A percentile compares a stretch with the other conserved stretches of the same genome.
Conservation (phyloP, 1,140 invertebrate species). For the Augochlora pura region DNA sequence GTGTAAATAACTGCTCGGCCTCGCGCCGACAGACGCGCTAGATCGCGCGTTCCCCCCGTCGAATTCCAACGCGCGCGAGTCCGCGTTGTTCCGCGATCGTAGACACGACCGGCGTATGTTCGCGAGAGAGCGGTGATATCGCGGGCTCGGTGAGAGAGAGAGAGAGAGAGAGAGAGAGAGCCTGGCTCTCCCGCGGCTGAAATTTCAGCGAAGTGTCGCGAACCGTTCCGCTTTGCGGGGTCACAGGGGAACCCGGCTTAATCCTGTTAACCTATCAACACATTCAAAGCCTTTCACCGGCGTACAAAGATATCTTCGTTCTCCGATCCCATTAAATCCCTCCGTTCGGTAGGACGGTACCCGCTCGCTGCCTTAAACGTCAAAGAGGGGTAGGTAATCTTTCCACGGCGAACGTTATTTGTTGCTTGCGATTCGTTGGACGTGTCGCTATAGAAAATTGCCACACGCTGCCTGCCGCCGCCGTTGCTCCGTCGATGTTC, state of each 20-base stretch:
- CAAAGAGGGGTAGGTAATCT: slow-evolving; percentile 47
- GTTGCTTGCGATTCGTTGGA: neutral
- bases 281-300: slow-evolving; percentile 56
- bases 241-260: slow-evolving; percentile 54
- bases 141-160: too few species aligned
- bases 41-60: too few species aligned
- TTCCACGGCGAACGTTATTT: slow-evolving; percentile 19
- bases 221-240: slow-evolving; percentile 50
- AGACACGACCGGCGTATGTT: too few species aligned
- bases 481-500: slow-evolving; percentile 2
- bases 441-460: neutral
- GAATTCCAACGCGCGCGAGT: too few species aligned
- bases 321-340: slow-evolving; percentile 63
- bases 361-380: slow-evolving; percentile 50
- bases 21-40: too few species aligned
- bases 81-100: too few species aligned
- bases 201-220: slow-evolving; percentile 50
- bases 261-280: slow-evolving; percentile 67
- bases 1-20: neutral
- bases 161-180: too few species aligned
- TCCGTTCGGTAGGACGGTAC: slow-evolving; percentile 50
- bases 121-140: too few species aligned
- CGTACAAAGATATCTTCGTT: slow-evolving; percentile 59
- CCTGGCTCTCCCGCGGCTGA: neutral
- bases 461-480: too few species aligned